Conservation (phyloP, 2,888 invertebrate genomes). For the Andrena bucephala region DNA sequence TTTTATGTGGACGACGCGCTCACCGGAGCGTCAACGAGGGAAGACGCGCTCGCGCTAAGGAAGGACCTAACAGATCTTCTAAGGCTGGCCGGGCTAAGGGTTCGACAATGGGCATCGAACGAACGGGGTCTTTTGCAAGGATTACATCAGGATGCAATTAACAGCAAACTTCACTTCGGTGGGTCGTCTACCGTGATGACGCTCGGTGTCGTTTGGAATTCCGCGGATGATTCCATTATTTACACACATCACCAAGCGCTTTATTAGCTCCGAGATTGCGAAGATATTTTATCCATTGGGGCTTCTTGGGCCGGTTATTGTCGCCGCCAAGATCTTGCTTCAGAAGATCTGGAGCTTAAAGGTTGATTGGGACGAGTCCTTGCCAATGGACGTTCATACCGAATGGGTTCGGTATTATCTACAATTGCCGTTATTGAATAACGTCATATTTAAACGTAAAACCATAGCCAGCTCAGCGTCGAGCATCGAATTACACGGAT, state of each 20-base stretch:
- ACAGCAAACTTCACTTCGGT: neutral
- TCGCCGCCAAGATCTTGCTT: neutral
- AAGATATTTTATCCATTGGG: neutral
- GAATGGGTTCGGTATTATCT: neutral
- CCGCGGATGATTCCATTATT: too few species aligned
- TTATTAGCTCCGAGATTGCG: neutral
- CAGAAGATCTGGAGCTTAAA: neutral
- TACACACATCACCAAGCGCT: neutral
- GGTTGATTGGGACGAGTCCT: neutral
- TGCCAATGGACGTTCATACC: constrained; percentile 3
- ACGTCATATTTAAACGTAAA: neutral
- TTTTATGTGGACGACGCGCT: constrained; percentile 22
- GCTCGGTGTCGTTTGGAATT: neutral
- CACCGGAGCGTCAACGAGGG: neutral
- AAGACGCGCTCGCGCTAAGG: neutral
- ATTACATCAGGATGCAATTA: neutral
- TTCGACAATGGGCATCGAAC: constrained; percentile 9
- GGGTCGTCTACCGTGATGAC: neutral
- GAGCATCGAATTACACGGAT: constrained; percentile 46
- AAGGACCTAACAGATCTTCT: neutral
- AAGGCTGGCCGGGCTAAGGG: neutral
- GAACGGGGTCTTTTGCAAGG: neutral
- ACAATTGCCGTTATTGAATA: neutral
- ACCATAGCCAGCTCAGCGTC: neutral
- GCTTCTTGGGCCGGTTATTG: neutral